Base-by-base conservation (phyloP, 2,113 vertebrate genomes). In the Fulica atra region DNA sequence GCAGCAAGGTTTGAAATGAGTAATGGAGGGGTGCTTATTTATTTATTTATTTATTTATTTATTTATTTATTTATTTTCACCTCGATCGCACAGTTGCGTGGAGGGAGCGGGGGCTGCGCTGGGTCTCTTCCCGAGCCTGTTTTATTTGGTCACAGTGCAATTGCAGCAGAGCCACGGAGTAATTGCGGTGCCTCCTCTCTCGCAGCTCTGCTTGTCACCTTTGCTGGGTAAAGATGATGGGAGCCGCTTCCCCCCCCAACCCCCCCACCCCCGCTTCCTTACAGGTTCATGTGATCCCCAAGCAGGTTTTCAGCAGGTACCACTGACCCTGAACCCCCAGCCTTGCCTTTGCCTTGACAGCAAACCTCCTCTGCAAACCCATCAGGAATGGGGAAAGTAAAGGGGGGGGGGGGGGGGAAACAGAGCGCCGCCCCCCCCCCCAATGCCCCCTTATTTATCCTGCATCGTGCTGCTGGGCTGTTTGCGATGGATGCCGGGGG, bases 1-100 rank as follows among this genome's bases (percentile, higher is more conserved):
- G 89, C 95, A 96, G 95, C 86, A 89, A 88, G 92, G 77, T 94
- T 94, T 64, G 92, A 82, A 73, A 92, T 95, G 95, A 92, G 72
- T 95, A 96, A 96, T 96, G 87, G 82, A 73, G 64, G 89, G 81
- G 60, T 86, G 36, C 70, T 81, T 80, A 73, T 95, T 94, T 91
- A 15, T 36, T 61, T 29, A 51, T 25, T 25, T 51, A 19, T 71
- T 9, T 40, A 73, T 95, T 94, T 92, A 15, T n/a, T 66, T 25
- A 51, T 12, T 50, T 25, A 19, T 61, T 76, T 13, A 29, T 68
- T 28, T n/a, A n/a, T n/a, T n/a, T n/a, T 11, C 73, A 68, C 92
- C 76, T 93, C 81, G 38, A 36, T 92, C 26, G 66, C 68, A 72
- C 9, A 16, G 71, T 79, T 66, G 51, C 64, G 26, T 36, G 85